Evolutionary conservation across 2,113 vertebrate genomes (phyloP), one percentile per base, ranked within the genome.

Genomic region (Hydrochoerus hydrochaeris): DNA sequence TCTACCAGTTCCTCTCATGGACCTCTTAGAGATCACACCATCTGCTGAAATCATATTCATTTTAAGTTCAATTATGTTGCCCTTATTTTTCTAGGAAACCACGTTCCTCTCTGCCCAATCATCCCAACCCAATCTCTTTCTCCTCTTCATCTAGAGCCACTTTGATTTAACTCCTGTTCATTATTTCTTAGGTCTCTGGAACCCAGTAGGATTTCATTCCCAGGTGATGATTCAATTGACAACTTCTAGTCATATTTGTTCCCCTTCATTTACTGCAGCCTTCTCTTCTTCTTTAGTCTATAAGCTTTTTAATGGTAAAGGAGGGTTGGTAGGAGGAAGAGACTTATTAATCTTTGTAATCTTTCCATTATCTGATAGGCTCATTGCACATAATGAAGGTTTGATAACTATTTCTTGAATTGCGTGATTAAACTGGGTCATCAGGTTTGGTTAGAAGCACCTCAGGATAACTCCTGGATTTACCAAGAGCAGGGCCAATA

Each of bases 381-480:
- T 97, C 57, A 62, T 41, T 97, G 78, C 54, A 95, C 46, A 85
- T 94, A 90, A 85, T 75, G 46, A 85, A 94, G 30, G 12, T 24
- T 95, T 96, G 88, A 93, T 97, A 97, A 97, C 67, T 90, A 95
- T 92, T 97, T 98, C 88, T 90, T 96, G 90, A 97, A 95, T 63
- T 92, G 46, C 94, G 85, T 85, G 77, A 95, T 88, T 95, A 95
- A 97, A 94, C 38, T 85, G 71, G 85, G 95, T 95, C 35, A 2
- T 26, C 7, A 44, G 87, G 58, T 69, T 95, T 49, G 46, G 81
- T 60, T 63, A 88, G 52, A 91, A 95, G 95, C 60, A 26, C 71
- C 89, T 93, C 38, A 35, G 81, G 63, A 90, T 90, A 5, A 4
- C 60, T 67, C 62, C 46, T 69, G 84, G 77, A 95, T 92, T 95